Conservation (phyloP, 2,113 vertebrate genomes). For the Lasiurus cinereus region DNA sequence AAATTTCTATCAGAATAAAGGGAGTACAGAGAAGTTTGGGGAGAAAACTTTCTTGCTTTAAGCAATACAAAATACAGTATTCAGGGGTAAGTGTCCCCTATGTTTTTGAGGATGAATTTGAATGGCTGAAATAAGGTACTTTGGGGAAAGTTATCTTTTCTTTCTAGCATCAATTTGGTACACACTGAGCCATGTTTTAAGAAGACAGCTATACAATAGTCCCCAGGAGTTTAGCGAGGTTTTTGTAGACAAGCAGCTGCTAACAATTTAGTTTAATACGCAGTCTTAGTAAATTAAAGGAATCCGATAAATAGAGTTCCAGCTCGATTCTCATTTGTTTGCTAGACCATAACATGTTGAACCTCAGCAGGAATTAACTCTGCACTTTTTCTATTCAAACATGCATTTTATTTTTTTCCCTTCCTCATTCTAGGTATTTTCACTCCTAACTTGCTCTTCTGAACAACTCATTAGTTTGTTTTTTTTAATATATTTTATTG, state of each 20-base stretch:
- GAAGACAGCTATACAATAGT: background rate
- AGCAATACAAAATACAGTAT: background rate
- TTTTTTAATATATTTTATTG: too few relatives aligned
- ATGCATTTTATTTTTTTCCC: slow-evolving; percentile 12
- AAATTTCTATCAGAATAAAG: background rate
- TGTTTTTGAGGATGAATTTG: slow-evolving; percentile 21
- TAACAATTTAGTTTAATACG: slow-evolving; percentile 75
- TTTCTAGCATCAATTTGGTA: background rate
- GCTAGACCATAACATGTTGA: background rate
- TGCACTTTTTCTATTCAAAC: background rate
- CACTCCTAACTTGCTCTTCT: slow-evolving; percentile 3
- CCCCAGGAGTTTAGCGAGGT: slow-evolving; percentile 44
- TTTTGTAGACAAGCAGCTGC: slow-evolving; percentile 69
- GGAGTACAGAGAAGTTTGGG: background rate
- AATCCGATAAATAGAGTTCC: slow-evolving; percentile 45
- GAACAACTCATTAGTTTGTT: background rate
- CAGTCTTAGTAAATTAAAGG: slow-evolving; percentile 67
- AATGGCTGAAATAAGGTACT: background rate
- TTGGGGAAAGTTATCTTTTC: background rate
- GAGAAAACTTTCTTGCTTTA: background rate
- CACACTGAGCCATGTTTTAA: slow-evolving; percentile 54
- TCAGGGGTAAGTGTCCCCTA: background rate
- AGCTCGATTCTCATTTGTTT: slow-evolving; percentile 41
- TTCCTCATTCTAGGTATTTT: background rate
- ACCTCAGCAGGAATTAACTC: slow-evolving; percentile 47